A percentile compares a stretch with the other conserved stretches of the same genome.
Conservation (phyloP, 1,140 invertebrate genomes). For the Gryllus bimaculatus region DNA sequence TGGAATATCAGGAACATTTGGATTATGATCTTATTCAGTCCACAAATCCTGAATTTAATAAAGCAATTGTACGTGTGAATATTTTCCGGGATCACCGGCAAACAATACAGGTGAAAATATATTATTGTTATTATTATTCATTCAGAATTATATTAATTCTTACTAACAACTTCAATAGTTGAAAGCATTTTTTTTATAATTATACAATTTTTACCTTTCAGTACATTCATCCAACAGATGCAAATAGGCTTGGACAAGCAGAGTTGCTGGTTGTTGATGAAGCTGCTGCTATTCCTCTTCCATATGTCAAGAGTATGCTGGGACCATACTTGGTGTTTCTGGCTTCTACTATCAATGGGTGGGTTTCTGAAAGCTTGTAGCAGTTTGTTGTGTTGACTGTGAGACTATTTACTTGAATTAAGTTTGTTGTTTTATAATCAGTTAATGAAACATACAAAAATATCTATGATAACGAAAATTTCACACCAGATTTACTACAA, state of each 20-base stretch:
- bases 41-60: constrained; percentile 93
- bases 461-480: too few relatives aligned
- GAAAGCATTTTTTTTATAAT: background rate
- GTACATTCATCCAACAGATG: constrained; percentile 91
- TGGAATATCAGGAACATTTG: constrained; percentile 92
- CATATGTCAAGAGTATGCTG: constrained; percentile 81
- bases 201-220: constrained; percentile 35
- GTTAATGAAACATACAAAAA: too few relatives aligned
- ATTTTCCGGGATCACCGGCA: constrained; percentile 88
- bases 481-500: too few relatives aligned
- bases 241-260: constrained; percentile 79
- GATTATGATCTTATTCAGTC: constrained; percentile 96
- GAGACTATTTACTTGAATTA: too few relatives aligned
- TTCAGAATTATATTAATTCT: background rate
- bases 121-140: background rate
- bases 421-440: too few relatives aligned
- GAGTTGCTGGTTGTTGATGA: constrained; percentile 97
- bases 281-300: constrained; percentile 95
- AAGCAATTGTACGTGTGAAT: constrained; percentile 90
- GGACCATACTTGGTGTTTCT: constrained; percentile 93
- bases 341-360: constrained; percentile 93
- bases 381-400: too few relatives aligned
- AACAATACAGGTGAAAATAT: constrained; percentile 71
- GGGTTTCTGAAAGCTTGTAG: constrained; percentile 19
- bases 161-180: background rate